A percentile compares a stretch with the other conserved stretches of the same genome.
Conservation (phyloP, 2,888 invertebrate genomes). For the Agonopterix heracliana region DNA sequence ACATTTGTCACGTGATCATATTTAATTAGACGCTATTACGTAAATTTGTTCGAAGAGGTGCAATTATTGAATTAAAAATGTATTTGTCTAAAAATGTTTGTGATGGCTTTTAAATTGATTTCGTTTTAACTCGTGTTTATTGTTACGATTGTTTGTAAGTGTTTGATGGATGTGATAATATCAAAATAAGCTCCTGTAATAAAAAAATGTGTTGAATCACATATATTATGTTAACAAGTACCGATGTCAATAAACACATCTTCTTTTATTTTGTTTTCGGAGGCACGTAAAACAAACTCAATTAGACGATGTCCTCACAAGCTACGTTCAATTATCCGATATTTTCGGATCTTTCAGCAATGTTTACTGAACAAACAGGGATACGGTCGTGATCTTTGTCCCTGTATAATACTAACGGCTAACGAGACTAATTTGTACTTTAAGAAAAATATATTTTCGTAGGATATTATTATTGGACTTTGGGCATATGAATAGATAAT, state of each 20-base stretch:
- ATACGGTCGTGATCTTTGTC: conserved; percentile 10
- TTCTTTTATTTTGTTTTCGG: background rate
- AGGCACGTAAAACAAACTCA: conserved; percentile 5
- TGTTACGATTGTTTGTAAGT: conserved; percentile 30
- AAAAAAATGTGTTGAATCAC: background rate
- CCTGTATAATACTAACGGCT: conserved; percentile 4
- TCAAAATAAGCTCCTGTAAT: background rate
- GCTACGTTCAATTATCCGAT: conserved; percentile 9
- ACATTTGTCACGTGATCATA: conserved; percentile 71
- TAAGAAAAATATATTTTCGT: conserved; percentile 9
- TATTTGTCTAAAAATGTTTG: conserved; percentile 55
- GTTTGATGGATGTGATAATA: background rate
- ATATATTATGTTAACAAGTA: background rate
- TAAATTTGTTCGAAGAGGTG: conserved; percentile 38
- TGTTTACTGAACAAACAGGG: conserved; percentile 11
- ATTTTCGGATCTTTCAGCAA: conserved; percentile 10
- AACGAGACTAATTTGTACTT: conserved; percentile 4
- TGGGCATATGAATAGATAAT: too few species aligned
- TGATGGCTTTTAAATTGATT: conserved; percentile 61
- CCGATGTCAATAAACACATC: too few species aligned
- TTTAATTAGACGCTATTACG: conserved; percentile 53
- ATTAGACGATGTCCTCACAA: conserved; percentile 10
- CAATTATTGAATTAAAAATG: conserved; percentile 72
- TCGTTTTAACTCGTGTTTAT: conserved; percentile 12
- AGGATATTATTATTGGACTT: too few species aligned